Conservation (phyloP, 2,113 vertebrate species). For the Damaliscus lunatus region DNA sequence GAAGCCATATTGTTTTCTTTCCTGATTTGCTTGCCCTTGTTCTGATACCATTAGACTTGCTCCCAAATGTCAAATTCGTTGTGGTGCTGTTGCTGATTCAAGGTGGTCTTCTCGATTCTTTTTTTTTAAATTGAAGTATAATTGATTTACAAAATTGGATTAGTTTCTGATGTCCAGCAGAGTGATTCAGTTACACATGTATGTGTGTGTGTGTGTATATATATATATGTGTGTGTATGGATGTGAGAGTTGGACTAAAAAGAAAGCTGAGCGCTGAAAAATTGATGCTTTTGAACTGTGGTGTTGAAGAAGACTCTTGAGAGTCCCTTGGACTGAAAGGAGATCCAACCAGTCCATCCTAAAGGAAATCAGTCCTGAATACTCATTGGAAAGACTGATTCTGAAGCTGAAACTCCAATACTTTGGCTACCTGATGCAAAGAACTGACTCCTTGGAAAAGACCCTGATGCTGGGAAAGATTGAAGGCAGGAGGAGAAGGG, state of each 20-base stretch:
- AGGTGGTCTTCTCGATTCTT: background rate
- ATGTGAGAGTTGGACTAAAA: background rate
- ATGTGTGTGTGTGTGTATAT: background rate
- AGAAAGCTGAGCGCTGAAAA: background rate
- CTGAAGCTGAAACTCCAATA: background rate
- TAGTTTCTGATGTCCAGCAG: background rate
- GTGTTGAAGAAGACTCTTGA: background rate
- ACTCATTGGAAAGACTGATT: background rate
- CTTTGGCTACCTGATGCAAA: background rate
- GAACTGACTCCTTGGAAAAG: background rate
- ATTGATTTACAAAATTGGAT: background rate
- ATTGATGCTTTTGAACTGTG: background rate
- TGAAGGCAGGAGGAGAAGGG: background rate
- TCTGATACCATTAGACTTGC: background rate
- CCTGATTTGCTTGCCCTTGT: background rate
- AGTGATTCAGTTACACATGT: background rate
- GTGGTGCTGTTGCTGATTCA: accelerated
- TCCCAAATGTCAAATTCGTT: background rate
- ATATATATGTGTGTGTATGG: background rate
- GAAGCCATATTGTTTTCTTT: accelerated
- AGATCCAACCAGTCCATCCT: background rate
- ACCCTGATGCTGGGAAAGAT: background rate
- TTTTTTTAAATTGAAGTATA: background rate
- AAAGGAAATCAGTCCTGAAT: background rate
- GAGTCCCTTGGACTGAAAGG: background rate